Conservation (phyloP, 2,888 invertebrate genomes). For the Aromia moschata region DNA sequence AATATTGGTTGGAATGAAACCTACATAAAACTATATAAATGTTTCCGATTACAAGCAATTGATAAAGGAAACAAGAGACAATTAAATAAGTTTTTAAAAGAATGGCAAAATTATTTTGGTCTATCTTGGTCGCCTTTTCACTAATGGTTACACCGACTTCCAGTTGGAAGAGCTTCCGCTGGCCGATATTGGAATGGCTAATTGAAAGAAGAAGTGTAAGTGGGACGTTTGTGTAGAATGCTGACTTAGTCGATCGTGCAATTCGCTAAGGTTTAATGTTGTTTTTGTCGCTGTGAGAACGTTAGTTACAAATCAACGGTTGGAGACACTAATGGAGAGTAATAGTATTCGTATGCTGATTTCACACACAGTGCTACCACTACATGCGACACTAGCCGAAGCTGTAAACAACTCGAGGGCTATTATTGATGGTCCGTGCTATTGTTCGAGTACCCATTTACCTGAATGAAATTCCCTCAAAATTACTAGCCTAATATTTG, state of each 20-base stretch:
- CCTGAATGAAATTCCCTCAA: constrained; percentile 44
- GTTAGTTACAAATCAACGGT: constrained; percentile 59
- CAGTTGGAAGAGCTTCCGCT: no score
- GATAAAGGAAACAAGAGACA: no score
- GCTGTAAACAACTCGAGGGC: constrained; percentile 51
- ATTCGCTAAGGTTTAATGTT: constrained; percentile 52
- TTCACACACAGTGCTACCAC: constrained; percentile 53
- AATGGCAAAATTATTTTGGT: no score
- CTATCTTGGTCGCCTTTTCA: no score
- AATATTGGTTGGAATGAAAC: no score
- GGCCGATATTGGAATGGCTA: no score
- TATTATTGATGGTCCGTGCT: constrained; percentile 50
- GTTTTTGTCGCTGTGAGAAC: constrained; percentile 56
- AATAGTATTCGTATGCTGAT: constrained; percentile 61
- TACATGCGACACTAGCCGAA: constrained; percentile 48
- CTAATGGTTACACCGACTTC: no score
- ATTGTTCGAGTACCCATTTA: constrained; percentile 47
- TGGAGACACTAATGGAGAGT: constrained; percentile 60
- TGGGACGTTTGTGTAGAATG: constrained; percentile 35
- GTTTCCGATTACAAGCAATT: no score
- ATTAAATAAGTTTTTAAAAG: no score
- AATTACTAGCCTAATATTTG: constrained; percentile 26
- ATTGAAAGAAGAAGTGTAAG: constrained; percentile 33
- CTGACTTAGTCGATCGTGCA: constrained; percentile 44
- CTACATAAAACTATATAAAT: no score